Evolutionary conservation across 2,797 vertebrate species (phyloP), one percentile per base, ranked within the genome.

Genomic region (Neosilurus mollespiculum): DNA sequence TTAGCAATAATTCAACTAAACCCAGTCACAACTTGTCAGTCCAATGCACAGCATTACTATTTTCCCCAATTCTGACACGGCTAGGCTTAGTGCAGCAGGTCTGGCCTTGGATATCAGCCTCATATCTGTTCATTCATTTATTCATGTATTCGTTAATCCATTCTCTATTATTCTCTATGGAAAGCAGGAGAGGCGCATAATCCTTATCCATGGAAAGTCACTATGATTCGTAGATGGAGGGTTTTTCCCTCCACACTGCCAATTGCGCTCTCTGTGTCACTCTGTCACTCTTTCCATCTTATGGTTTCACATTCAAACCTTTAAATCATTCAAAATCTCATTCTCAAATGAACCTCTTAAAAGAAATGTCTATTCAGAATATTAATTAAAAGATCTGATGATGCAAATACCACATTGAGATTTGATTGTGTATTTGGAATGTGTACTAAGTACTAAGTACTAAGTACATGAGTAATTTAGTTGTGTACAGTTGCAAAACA

Each of bases 71-170:
- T 61, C 76, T 84, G 77, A 82, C 86, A 81, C 61, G 61, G 72
- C 78, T 78, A 71, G 56, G 66, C 83, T 83, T 76, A 67, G 30
- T 65, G 22, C 81, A 78, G 69, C 80, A 65, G 58, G 58, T 76
- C 65, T 87, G 84, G 82, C 81, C 73, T 51, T 84, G 87, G 82
- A 84, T 88, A 88, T 88, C 82, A 71, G 84, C 34, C 56, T 61
- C 84, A 81, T 87, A 88, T 88, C 87, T 84, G 81, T 87, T 82
- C 83, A 79, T 72, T 87, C 84, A 87, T 88, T 83, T 87, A 88
- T 88, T 88, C 82, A 87, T 85, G 83, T 85, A 88, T 88, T 83
- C 87, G 65, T 59, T 87, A 87, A 88, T 77, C 79, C 73, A 62
- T 80, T 84, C 56, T 75, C 86, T 88, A 87, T 86, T 87, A 84